These are phyloP conservation scores for Pogoniulus pusillus DNA, from an alignment of 2,797 vertebrate genomes.

Conservation along the genomic window DNA sequence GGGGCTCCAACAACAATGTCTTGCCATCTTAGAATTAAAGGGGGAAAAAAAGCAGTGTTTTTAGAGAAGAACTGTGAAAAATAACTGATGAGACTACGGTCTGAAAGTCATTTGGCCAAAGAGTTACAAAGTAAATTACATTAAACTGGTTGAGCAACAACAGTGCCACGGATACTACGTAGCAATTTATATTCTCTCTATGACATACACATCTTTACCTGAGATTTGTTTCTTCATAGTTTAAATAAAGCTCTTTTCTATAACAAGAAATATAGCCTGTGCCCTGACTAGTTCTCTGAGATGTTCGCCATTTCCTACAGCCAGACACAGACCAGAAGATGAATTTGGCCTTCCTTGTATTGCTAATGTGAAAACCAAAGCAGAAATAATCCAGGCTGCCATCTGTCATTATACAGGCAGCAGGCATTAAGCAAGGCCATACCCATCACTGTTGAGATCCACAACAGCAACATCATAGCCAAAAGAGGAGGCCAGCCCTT, in stretches of 20 bases:
- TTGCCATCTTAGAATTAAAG: conserved; percentile 84
- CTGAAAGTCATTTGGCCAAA: background rate
- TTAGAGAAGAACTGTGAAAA: background rate
- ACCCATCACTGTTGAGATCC: conserved; percentile 94
- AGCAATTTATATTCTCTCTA: background rate
- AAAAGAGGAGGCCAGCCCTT: conserved; percentile 93
- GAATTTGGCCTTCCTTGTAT: background rate
- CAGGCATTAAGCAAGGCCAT: conserved; percentile 21
- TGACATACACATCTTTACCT: background rate
- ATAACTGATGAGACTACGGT: background rate
- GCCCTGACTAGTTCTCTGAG: background rate
- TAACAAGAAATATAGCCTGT: background rate
- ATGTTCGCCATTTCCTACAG: background rate
- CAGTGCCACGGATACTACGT: background rate
- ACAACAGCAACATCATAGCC: conserved; percentile 95
- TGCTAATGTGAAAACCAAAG: background rate
- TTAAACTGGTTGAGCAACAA: background rate
- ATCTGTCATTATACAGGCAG: background rate
- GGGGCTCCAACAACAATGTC: conserved; percentile 96
- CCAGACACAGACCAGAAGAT: background rate
- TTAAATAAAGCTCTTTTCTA: background rate
- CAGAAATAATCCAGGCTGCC: background rate
- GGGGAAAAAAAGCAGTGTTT: background rate
- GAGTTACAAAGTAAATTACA: background rate
- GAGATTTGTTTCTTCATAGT: background rate